Base-by-base conservation (phyloP, 1,140 invertebrate species). In the Helicoverpa armigera region DNA sequence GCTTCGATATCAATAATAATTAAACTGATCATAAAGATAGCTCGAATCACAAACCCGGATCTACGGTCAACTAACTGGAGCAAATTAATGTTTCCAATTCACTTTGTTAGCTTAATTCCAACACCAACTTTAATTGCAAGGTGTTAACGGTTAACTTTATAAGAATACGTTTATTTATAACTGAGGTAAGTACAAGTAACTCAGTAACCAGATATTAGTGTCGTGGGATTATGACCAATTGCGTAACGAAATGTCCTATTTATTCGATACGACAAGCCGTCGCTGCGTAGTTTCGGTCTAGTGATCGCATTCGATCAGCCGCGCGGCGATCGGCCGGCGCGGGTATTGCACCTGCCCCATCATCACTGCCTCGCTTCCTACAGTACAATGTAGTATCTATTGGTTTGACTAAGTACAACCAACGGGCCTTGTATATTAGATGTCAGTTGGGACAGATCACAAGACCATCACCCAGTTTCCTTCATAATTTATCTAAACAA, bases 271-370 rank as follows among this genome's bases (percentile, higher is more conserved):
- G 78, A 73, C 78, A 69, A 70, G 43, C 63, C 50, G 60, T 58
- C 67, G 18, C 43, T 67, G 50, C 60, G 76, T 72, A 58, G 82
- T 81, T 31, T 69, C 69, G 79, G 79, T 81, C 79, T 79, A 43
- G 31, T 81, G 82, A 18, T 50, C 58, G 69, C 75, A 54, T 75
- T 83, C 53, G 63, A 31, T 76, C 79, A 72, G 67, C 79, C 16
- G 51, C 51, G 60, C 23, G 18, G 7, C 79, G 51, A 58, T 23
- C 70, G 58, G 51, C 50, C 72, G 61, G 7, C 61, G 18, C 73
- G n/a, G 43, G 56, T 61, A 77, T 72, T 65, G 29, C 69, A 65
- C 70, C 60, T 63, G 56, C 48, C 43, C 13, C 56, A 50, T 48
- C 70, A 73, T 69, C 48, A 10, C n/a, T n/a, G 53, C 70, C 29